Evolutionary conservation across 2,113 vertebrate genomes (phyloP).

Genomic region (Platysteira castanea): DNA sequence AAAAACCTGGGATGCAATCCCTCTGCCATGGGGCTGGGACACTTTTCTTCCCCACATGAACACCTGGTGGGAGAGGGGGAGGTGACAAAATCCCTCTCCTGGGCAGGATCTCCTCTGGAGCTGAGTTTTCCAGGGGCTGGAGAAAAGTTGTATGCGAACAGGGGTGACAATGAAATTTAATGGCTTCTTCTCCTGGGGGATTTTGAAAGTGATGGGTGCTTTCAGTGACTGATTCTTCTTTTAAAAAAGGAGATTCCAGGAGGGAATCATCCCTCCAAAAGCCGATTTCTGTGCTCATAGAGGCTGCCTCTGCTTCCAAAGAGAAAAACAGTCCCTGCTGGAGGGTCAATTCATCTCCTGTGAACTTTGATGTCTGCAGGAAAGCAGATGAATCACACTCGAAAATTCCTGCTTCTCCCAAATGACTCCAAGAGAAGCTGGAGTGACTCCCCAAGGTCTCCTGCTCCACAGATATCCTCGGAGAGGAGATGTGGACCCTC

Average conservation of each 20-base stretch:
- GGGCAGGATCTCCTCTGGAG: neutral
- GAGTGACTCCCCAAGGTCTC: neutral
- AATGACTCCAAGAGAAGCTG: neutral
- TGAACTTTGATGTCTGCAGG: conserved; percentile 3
- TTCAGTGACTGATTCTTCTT: neutral
- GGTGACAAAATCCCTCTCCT: neutral
- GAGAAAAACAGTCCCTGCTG: neutral
- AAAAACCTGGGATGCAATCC: neutral
- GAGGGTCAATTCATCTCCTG: neutral
- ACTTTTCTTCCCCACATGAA: neutral
- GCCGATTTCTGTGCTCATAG: neutral
- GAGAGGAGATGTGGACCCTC: neutral
- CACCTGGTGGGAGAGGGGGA: neutral
- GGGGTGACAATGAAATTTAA: neutral
- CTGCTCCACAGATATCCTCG: neutral
- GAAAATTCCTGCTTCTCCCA: neutral
- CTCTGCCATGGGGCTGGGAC: neutral
- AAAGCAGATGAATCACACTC: neutral
- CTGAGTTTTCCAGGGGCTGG: neutral
- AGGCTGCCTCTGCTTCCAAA: neutral
- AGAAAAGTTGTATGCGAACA: neutral
- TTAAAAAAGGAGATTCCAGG: neutral
- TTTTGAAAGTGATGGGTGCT: neutral
- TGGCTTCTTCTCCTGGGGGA: neutral
- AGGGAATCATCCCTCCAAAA: neutral